A percentile compares a stretch with the other conserved stretches of the same genome.
phyloP scores from a whole-genome alignment of 1,140 invertebrate species.

The Drosophila busckii region DNA sequence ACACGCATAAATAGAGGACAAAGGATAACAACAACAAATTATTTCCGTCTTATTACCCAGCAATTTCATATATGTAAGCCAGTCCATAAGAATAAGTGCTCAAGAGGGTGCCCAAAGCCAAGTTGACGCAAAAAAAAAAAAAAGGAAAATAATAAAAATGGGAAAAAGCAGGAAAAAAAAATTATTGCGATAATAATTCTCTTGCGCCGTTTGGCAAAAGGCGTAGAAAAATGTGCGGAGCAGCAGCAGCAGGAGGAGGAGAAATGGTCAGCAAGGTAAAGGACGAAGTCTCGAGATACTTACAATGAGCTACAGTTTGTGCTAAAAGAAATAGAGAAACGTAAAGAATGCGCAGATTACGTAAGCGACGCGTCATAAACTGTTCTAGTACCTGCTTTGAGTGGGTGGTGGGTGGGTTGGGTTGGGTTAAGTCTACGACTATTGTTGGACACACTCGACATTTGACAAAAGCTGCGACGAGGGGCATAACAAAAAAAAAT shows the following conservation, averaged over 20 bases:
- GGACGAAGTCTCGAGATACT: constrained; percentile 2
- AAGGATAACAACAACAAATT: constrained; percentile 56
- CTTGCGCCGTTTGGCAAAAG: constrained; percentile 34
- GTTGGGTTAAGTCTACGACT: constrained; percentile 4
- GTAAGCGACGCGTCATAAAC: constrained; percentile 68
- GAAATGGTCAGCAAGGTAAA: constrained; percentile 40
- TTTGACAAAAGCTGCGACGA: constrained; percentile 60
- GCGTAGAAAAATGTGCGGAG: constrained; percentile 8
- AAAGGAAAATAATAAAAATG: constrained; percentile 40
- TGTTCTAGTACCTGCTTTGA: constrained; percentile 16
- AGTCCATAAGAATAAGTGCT: constrained; percentile 47
- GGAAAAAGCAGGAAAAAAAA: constrained; percentile 34
- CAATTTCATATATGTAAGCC: constrained; percentile 59
- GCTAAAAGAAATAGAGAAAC: too few species aligned
- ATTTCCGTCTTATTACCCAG: constrained; percentile 72
- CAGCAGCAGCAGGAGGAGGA: not conserved
- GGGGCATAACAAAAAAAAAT: constrained; percentile 41
- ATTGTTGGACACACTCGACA: constrained; percentile 54
- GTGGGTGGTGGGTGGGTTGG: too few species aligned
- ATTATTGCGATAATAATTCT: constrained; percentile 50
- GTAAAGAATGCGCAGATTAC: constrained; percentile 42
- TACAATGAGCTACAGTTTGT: too few species aligned
- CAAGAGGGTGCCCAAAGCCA: constrained; percentile 26
- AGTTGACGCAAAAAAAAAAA: constrained; percentile 5
- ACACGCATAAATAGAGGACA: constrained; percentile 5